These are phyloP conservation scores for Bimastos eiseni DNA, from an alignment of 2,888 invertebrate genomes.

Conservation along the genomic window DNA sequence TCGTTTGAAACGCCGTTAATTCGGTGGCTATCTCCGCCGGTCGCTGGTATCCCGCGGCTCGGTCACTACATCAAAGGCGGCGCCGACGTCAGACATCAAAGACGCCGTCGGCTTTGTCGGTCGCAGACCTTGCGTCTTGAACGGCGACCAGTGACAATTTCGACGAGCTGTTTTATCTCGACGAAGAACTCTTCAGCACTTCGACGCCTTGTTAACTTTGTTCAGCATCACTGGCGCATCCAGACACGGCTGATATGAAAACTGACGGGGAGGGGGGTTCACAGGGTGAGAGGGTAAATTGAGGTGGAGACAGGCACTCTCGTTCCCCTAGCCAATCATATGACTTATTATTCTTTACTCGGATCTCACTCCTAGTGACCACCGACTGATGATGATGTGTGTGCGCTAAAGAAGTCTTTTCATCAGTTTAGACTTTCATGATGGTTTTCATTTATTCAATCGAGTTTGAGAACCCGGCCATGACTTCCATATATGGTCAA, in stretches of 20 bases:
- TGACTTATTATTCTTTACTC: too few relatives aligned
- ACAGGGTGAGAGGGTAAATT: neutral
- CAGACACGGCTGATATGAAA: neutral
- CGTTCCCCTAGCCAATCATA: too few relatives aligned
- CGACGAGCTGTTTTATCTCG: conserved; percentile 1
- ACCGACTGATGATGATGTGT: too few relatives aligned
- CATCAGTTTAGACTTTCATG: neutral
- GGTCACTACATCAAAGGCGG: neutral
- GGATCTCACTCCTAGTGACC: too few relatives aligned
- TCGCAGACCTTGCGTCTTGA: neutral
- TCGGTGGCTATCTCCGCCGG: neutral
- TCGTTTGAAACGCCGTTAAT: neutral
- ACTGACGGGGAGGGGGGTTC: too few relatives aligned
- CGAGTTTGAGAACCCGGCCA: neutral
- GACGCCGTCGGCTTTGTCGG: neutral
- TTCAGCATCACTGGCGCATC: neutral
- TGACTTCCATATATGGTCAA: neutral
- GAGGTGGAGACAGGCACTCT: neutral
- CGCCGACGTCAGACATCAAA: neutral
- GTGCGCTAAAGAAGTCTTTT: too few relatives aligned
- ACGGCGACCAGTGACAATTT: neutral
- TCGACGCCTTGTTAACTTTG: neutral
- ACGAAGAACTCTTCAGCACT: neutral
- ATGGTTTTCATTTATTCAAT: neutral
- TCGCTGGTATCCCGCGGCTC: neutral